Evolutionary conservation across 1,140 invertebrate genomes (phyloP), one percentile per base, ranked within the genome.

Genomic region (Drosophila azteca): DNA sequence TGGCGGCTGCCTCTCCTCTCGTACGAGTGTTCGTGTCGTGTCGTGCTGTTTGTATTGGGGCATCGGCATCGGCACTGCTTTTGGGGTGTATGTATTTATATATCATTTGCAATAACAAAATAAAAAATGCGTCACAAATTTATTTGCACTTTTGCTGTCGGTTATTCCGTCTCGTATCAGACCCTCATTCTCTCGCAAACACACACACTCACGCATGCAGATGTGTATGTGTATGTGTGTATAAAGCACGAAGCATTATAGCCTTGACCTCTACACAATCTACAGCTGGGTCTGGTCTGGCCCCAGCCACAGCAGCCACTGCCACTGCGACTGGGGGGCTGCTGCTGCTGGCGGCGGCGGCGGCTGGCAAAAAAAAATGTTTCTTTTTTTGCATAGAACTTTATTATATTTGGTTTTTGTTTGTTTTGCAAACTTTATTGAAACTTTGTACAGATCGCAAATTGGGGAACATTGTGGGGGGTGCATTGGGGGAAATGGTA

Each of bases 51-150:
- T 26, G 24, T 26, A 26, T 26, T 5, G 24, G 24, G 24, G 24
- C 24, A 39, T 45, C 11, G 58, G 51, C 41, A 44, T 48, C 52
- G 52, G 13, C 39, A 29, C 41, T 39, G 35, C 35, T 39, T 39
- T 26, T 66, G 24, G 60, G 20, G 52, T 52, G 41, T 60, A 60
- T 55, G 41, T 60, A 60, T 55, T 51, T 67, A 75, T 81, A 84
- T 84, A 84, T 80, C 77, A 80, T 77, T 84, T 85, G 77, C 81
- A 85, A 87, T 74, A 85, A 85, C 81, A 85, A 73, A 79, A 79
- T 77, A 26, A 79, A 81, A 87, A 85, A 81, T 85, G 81, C 81
- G 81, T 85, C 81, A 85, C 77, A 85, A 80, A 76, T 85, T 85
- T 81, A 77, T 85, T 85, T 84, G 81, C 80, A 84, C 81, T 85